Percentiles rank a stretch among this genome's conserved stretches.
Evolutionary conservation across 2,113 vertebrate genomes (phyloP).

Genomic region (Potamarius usumacintae): DNA sequence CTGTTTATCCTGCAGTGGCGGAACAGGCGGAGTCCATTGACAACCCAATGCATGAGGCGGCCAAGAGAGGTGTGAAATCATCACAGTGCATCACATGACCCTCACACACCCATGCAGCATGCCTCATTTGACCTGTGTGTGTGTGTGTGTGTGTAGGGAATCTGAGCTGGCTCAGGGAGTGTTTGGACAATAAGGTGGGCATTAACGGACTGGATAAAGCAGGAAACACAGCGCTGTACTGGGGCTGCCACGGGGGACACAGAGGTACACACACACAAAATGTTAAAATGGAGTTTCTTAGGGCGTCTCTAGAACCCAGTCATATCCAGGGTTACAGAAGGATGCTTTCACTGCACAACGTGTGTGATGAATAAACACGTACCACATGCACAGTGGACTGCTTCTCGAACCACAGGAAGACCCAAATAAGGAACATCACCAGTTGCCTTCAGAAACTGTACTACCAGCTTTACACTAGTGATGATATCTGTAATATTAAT

Average conservation of each 20-base stretch:
- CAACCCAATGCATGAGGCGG: conserved; percentile 96
- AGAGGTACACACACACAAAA: conserved; percentile 73
- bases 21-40: conserved; percentile 96
- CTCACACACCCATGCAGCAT: not conserved
- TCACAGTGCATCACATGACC: not conserved
- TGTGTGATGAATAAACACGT: not conserved
- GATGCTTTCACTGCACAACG: too few species aligned
- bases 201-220: conserved; percentile 97
- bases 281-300: not conserved
- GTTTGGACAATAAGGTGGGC: conserved; percentile 93
- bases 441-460: not conserved
- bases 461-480: not conserved
- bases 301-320: conserved; percentile 22
- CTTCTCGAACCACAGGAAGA: not conserved
- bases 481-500: not conserved
- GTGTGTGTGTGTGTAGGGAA: conserved; percentile 78
- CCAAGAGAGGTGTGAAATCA: conserved; percentile 83
- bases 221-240: conserved; percentile 95
- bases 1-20: conserved; percentile 75
- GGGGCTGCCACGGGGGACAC: conserved; percentile 95
- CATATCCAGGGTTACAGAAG: too few species aligned
- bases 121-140: not conserved
- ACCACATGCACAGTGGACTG: not conserved
- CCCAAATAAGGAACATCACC: not conserved
- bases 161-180: conserved; percentile 94